Conservation (phyloP, 2,113 vertebrate species). For the Macrotis lagotis region DNA sequence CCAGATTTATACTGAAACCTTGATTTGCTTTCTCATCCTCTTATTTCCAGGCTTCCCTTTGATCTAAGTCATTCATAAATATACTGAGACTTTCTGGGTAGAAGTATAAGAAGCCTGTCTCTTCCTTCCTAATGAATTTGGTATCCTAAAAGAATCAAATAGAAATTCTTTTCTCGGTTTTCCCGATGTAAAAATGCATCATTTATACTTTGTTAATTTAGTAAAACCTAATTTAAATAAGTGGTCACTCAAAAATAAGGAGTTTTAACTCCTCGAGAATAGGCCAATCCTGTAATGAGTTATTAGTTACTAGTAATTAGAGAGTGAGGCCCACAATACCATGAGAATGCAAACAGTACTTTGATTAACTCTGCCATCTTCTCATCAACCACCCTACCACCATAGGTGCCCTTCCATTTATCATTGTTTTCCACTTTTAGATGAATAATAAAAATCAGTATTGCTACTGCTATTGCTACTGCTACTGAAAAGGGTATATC, state of each 20-base stretch:
- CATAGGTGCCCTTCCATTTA: background rate
- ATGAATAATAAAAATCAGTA: background rate
- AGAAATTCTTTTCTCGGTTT: background rate
- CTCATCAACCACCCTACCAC: background rate
- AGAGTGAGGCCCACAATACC: background rate
- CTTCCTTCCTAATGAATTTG: background rate
- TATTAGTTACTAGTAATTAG: too few species aligned
- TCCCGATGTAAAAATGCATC: background rate
- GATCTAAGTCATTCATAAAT: slow-evolving; percentile 3
- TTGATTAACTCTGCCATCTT: background rate
- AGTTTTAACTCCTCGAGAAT: background rate
- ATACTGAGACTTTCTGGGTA: background rate
- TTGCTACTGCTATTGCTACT: too few species aligned
- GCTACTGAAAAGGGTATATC: too few species aligned
- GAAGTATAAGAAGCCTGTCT: too few species aligned
- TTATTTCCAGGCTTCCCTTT: background rate
- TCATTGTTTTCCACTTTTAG: background rate
- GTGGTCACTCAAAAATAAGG: background rate
- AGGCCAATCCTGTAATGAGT: too few species aligned
- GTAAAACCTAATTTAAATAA: background rate
- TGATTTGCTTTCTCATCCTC: background rate
- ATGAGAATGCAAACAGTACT: background rate
- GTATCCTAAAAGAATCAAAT: background rate
- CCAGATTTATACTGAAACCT: slow-evolving; percentile 49
- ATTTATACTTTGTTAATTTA: background rate